Percentiles rank a stretch among this genome's conserved stretches.
Evolutionary conservation across 2,797 vertebrate genomes (phyloP).

Genomic region (Falco novaeseelandiae): DNA sequence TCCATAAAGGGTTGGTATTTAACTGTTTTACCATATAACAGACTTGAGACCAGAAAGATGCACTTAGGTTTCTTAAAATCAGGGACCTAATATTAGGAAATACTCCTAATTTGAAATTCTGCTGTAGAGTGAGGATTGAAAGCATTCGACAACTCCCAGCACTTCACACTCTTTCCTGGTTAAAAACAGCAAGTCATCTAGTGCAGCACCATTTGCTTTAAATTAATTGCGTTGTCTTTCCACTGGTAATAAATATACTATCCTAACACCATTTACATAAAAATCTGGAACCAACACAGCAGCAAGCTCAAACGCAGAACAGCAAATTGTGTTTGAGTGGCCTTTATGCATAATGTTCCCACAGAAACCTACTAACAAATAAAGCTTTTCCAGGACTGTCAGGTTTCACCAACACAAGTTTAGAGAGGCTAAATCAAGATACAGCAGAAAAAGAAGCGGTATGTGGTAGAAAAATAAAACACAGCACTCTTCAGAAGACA

Average conservation of each 20-base stretch:
- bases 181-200: background rate
- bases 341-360: conserved; percentile 2
- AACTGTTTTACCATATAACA: background rate
- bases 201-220: conserved; percentile 33
- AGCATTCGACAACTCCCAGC: background rate
- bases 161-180: background rate
- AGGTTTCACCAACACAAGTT: conserved; percentile 1
- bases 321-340: conserved; percentile 59
- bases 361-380: conserved; percentile 28
- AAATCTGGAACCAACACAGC: conserved; percentile 30
- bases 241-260: conserved; percentile 51
- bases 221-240: conserved; percentile 30
- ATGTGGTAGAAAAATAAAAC: background rate
- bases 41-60: background rate
- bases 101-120: background rate
- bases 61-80: background rate
- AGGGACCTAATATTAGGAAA: background rate
- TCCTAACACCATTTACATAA: conserved; percentile 61
- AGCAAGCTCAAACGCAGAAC: conserved; percentile 48
- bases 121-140: background rate
- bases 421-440: conserved; percentile 28
- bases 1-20: background rate
- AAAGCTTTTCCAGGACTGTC: conserved; percentile 26
- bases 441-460: background rate
- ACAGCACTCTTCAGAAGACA: background rate